Conservation (phyloP, 2,113 vertebrate species). For the Pelmatolapia mariae region DNA sequence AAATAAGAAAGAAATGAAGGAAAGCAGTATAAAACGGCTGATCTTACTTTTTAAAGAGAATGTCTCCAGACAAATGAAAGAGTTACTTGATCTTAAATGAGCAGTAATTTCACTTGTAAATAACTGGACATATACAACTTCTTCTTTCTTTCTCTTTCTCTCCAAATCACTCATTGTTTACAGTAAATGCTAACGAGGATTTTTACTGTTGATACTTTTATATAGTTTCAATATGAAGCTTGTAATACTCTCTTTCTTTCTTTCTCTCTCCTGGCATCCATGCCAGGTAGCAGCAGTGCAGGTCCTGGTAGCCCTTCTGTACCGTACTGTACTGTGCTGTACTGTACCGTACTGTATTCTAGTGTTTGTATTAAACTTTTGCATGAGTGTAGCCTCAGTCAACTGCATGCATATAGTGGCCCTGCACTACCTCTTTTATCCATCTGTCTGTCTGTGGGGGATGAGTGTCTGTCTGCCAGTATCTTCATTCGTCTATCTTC, state of each 20-base stretch:
- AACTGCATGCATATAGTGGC: conserved; percentile 61
- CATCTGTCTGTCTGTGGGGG: not conserved
- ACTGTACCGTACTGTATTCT: conserved; percentile 54
- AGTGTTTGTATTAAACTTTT: conserved; percentile 60
- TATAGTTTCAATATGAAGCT: conserved; percentile 79
- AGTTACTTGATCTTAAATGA: conserved; percentile 42
- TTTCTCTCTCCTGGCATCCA: conserved; percentile 69
- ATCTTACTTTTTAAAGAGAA: conserved; percentile 27
- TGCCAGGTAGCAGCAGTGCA: conserved; percentile 79
- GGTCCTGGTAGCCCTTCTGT: conserved; percentile 65
- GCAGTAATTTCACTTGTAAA: conserved; percentile 63
- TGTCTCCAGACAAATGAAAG: conserved; percentile 44
- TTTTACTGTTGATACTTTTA: conserved; percentile 96
- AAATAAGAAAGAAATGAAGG: not conserved
- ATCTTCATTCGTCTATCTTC: not conserved
- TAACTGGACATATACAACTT: conserved; percentile 68
- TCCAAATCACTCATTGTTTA: conserved; percentile 82
- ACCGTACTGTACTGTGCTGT: conserved; percentile 58
- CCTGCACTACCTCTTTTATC: conserved; percentile 61
- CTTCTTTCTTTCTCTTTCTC: conserved; percentile 8
- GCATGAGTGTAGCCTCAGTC: conserved; percentile 68
- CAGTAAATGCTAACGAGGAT: conserved; percentile 89
- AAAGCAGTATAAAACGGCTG: not conserved
- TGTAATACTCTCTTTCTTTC: conserved; percentile 65
- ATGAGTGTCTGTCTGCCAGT: not conserved